These are phyloP conservation scores for Hyalella azteca DNA, from an alignment of 2,888 invertebrate genomes.

Conservation along the genomic window DNA sequence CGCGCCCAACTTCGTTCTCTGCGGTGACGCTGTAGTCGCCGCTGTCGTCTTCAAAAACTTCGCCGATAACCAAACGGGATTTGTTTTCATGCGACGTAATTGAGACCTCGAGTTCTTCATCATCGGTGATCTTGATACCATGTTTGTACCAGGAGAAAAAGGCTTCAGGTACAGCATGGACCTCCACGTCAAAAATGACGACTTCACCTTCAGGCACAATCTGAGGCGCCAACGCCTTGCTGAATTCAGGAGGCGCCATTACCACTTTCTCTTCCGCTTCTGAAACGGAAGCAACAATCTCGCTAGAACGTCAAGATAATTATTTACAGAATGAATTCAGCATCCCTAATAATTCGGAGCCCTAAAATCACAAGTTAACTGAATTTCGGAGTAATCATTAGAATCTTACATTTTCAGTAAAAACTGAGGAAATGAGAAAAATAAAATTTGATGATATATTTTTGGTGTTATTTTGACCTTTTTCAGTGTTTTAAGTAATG, in stretches of 20 bases:
- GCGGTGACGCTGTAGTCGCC: constrained; percentile 87
- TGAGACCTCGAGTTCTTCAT: constrained; percentile 69
- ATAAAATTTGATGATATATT: too few relatives aligned
- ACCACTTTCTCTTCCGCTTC: constrained; percentile 64
- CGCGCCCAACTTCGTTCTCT: constrained; percentile 86
- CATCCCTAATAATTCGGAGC: too few relatives aligned
- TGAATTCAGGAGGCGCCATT: constrained; percentile 75
- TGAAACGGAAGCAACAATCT: constrained; percentile 36
- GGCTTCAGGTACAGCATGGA: constrained; percentile 77
- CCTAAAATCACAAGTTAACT: too few relatives aligned
- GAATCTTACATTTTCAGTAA: too few relatives aligned
- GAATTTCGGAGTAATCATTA: too few relatives aligned
- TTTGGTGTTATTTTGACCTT: too few relatives aligned
- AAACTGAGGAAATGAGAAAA: too few relatives aligned
- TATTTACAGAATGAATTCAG: too few relatives aligned
- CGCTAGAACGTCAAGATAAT: not conserved
- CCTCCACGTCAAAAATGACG: constrained; percentile 78
- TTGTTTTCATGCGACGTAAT: constrained; percentile 77
- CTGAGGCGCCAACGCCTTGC: constrained; percentile 74
- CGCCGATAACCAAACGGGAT: constrained; percentile 79
- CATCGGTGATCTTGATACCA: constrained; percentile 69
- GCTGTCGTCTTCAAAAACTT: constrained; percentile 72
- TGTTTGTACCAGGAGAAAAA: constrained; percentile 88
- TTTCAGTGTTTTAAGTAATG: too few relatives aligned
- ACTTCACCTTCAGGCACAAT: constrained; percentile 76